A percentile compares a stretch with the other conserved stretches of the same genome.
Evolutionary conservation across 2,888 invertebrate genomes (phyloP).

Genomic region (Drosophila conformis): DNA sequence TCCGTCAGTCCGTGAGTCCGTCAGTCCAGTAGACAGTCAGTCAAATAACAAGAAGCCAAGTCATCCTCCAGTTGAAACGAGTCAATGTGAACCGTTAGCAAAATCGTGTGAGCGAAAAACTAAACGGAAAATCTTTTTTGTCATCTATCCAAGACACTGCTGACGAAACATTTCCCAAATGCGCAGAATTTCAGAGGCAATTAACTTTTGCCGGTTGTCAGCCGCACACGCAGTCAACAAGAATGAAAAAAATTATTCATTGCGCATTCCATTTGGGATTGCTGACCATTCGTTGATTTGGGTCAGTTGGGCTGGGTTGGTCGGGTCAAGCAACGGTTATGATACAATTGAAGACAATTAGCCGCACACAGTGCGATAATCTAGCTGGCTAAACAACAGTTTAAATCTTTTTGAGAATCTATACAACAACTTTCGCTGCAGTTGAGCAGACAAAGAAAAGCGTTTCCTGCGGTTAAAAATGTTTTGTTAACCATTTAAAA

Average conservation of each 20-base stretch:
- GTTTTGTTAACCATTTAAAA: constrained; percentile 14
- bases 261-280: constrained; percentile 59
- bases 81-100: constrained; percentile 53
- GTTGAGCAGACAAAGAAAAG: constrained; percentile 27
- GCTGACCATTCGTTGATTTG: constrained; percentile 61
- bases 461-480: constrained; percentile 5
- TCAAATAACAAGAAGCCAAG: constrained; percentile 11
- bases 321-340: constrained; percentile 75
- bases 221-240: constrained; percentile 57
- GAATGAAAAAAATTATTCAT: constrained; percentile 50
- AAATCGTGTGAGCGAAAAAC: constrained; percentile 52
- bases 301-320: constrained; percentile 59
- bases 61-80: constrained; percentile 32
- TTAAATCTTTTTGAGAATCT: constrained; percentile 34
- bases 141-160: constrained; percentile 49
- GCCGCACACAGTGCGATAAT: constrained; percentile 46
- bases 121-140: constrained; percentile 56
- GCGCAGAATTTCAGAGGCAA: constrained; percentile 71
- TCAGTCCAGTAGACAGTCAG: constrained; percentile 1
- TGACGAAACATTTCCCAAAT: constrained; percentile 65
- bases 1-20: constrained; percentile 2
- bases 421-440: constrained; percentile 50
- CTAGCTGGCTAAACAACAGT: constrained; percentile 40
- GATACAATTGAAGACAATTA: constrained; percentile 78
- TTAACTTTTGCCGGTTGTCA: constrained; percentile 61